Base-by-base conservation (phyloP, 2,113 vertebrate species). In the Caranx melampygus region DNA sequence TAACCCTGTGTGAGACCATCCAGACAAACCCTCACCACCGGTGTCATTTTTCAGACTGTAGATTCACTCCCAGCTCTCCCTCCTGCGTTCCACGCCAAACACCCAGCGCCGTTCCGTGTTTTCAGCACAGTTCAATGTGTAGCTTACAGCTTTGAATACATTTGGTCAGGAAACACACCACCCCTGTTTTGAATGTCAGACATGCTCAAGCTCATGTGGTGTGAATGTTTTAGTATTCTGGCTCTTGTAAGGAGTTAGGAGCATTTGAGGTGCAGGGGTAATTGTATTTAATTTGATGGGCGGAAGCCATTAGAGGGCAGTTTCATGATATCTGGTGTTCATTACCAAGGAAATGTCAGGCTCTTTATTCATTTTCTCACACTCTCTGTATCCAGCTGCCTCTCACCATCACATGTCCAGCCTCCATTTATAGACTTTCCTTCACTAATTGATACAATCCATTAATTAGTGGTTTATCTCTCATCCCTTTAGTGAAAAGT, bases 211-310 rank as follows among this genome's bases (percentile, higher is more conserved):
- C 72, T 72, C 2, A 1, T 52, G 52, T 1, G 0, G 54, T 21
- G 52, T 34, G 15, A 78, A 51, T 77, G 61, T 82, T 84, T 82
- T 67, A 67, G 55, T 75, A 42, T 78, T 64, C 70, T 84, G 51
- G 35, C 47, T 84, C 68, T 83, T 64, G 42, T 7, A 49, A 57
- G 54, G 72, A 47, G 18, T 79, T 21, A 14, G 72, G 55, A 13
- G n/a, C 63, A 73, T 89, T 75, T 68, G 76, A 90, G 81, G 82
- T 79, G 74, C 79, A 78, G 15, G 0, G 78, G 61, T 88, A 92
- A 91, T 87, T 85, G 62, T 84, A 74, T 92, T 89, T 89, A 77
- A 92, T 92, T 90, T 92, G 88, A 91, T 78, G 44, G 62, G 80
- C 82, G 76, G 88, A 93, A 90, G 76, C 47, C 34, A 84, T 93